A percentile compares a stretch with the other conserved stretches of the same genome.
Evolutionary conservation across 2,797 vertebrate species (phyloP).

Genomic region (Chelmon rostratus): DNA sequence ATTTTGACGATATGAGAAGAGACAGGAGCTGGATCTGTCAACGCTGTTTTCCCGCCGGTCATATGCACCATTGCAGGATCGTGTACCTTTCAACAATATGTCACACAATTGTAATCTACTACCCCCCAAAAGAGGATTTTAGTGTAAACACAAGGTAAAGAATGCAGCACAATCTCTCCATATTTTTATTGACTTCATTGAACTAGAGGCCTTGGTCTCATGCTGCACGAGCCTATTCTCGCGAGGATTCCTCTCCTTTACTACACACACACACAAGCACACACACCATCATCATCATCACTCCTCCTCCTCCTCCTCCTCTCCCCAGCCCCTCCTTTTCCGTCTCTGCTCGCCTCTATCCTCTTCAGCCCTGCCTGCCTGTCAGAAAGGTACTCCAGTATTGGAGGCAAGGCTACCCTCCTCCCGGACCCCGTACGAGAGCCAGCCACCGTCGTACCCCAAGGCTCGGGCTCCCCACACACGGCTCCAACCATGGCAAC

Average conservation of each 20-base stretch:
- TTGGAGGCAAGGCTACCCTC: constrained; percentile 82
- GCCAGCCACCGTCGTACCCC: constrained; percentile 76
- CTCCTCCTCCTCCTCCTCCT: constrained; percentile 56
- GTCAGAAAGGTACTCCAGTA: constrained; percentile 80
- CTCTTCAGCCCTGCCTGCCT: constrained; percentile 79
- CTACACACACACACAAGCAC: constrained; percentile 46
- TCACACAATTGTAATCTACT: neutral
- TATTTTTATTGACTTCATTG: constrained; percentile 60
- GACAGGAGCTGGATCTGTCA: constrained; percentile 13
- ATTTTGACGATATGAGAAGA: constrained; percentile 32
- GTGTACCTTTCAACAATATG: neutral
- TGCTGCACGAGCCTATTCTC: constrained; percentile 68
- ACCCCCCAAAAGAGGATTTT: neutral
- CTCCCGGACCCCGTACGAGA: constrained; percentile 76
- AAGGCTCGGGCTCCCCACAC: constrained; percentile 72
- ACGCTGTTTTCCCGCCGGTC: constrained; percentile 3
- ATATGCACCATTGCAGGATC: neutral
- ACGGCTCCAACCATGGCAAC: constrained; percentile 80
- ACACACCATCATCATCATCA: constrained; percentile 32
- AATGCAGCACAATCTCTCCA: constrained; percentile 47
- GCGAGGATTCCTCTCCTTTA: constrained; percentile 65
- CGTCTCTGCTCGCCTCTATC: constrained; percentile 76
- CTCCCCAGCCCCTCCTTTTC: constrained; percentile 75
- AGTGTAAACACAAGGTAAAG: constrained; percentile 25
- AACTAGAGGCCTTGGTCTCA: constrained; percentile 52